Evolutionary conservation across 2,888 invertebrate genomes (phyloP), one percentile per base, ranked within the genome.

Genomic region (Leptura quadrifasciata): DNA sequence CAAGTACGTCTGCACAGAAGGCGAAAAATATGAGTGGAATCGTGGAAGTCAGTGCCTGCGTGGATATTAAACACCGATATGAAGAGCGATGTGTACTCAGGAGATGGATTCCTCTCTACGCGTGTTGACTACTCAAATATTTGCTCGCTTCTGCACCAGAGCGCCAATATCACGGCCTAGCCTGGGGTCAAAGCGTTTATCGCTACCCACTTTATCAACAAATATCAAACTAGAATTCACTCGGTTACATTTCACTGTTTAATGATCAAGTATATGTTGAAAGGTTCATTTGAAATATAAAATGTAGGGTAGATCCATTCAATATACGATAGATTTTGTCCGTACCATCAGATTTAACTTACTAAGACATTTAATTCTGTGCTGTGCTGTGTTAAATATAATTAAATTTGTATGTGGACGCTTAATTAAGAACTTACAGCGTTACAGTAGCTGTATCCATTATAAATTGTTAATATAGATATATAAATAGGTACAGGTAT

Each of bases 121-220:
- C 87, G 85, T 89, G 88, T 89, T 88, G 88, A 88, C 89, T 88
- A 81, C 83, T 86, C 89, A 88, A 88, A 88, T 89, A 88, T 89
- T 89, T 89, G 86, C 82, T 76, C 80, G 84, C 84, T 81, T 79
- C 79, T 79, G 79, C 79, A 73, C 68, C 83, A 82, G 82, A 85
- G 86, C 86, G 85, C 84, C 86, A 86, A 88, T 87, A 87, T 87
- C 85, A 83, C 79, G 79, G 85, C 86, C 76, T 76, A 73, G 78
- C 85, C 82, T 81, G 80, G 85, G 87, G 86, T 85, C 86, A 84
- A 82, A 84, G 77, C 81, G 76, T 83, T 83, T 83, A 79, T 72
- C 77, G 77, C 72, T 77, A 76, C 77, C 73, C 76, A 76, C 74
- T 74, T 72, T 63, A 76, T 78, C 78, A 73, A 75, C 75, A 76